These are phyloP conservation scores for Masnerella sp. DNA, from an alignment of 2,888 invertebrate species.

Conservation along the genomic window DNA sequence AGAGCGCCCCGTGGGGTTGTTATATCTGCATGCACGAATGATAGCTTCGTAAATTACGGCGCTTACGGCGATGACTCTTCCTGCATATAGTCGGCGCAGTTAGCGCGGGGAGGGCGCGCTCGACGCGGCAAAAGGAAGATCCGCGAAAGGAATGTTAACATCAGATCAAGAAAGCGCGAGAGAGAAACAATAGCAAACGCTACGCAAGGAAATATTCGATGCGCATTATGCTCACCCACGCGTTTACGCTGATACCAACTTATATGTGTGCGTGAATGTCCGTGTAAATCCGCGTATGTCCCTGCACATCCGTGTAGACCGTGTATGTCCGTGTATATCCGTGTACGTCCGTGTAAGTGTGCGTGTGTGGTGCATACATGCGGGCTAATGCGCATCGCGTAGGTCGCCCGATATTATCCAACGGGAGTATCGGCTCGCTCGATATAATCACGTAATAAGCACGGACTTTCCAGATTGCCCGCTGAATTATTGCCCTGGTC, in stretches of 20 bases:
- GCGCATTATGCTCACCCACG: conserved; percentile 61
- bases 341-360: no score
- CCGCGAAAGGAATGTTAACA: conserved; percentile 58
- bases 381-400: no score
- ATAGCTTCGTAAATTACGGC: conserved; percentile 75
- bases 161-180: conserved; percentile 59
- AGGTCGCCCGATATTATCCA: conserved; percentile 55
- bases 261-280: conserved; percentile 4
- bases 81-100: conserved; percentile 50
- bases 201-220: conserved; percentile 57
- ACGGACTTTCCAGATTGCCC: conserved; percentile 31
- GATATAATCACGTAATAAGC: conserved; percentile 56
- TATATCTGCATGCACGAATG: conserved; percentile 74
- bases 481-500: conserved; percentile 23
- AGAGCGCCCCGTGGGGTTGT: conserved; percentile 62
- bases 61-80: conserved; percentile 72
- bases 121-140: conserved; percentile 53
- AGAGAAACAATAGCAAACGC: conserved; percentile 57
- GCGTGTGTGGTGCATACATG: no score
- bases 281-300: neutral
- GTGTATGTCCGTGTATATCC: neutral
- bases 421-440: conserved; percentile 39
- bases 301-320: no score
- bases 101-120: conserved; percentile 18
- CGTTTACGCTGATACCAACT: conserved; percentile 55